phyloP scores from a whole-genome alignment of 2,888 invertebrate genomes.

The Bembecia ichneumoniformis region DNA sequence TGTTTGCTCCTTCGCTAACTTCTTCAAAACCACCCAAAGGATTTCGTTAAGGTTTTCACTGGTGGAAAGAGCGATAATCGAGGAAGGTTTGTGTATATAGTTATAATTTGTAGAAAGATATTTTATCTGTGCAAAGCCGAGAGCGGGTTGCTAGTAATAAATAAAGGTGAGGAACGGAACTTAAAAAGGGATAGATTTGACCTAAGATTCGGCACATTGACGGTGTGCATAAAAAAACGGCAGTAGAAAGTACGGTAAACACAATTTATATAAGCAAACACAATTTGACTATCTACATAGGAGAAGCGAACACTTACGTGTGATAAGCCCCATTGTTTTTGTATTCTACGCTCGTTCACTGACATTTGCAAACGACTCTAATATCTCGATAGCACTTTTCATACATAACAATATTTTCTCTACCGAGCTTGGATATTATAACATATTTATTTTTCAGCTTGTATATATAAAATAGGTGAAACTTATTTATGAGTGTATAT shows the following conservation, averaged over 20 bases:
- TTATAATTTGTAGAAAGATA: too few relatives aligned
- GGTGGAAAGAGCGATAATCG: too few relatives aligned
- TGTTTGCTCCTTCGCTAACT: too few relatives aligned
- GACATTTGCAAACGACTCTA: constrained; percentile 19
- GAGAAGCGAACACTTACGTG: background rate
- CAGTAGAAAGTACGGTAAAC: background rate
- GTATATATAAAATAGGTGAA: background rate
- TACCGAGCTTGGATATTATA: background rate
- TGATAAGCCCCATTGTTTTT: background rate
- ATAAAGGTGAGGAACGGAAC: too few relatives aligned
- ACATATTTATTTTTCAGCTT: background rate
- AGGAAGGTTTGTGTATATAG: too few relatives aligned
- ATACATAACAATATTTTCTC: constrained; percentile 16
- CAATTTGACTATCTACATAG: background rate
- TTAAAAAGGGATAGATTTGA: too few relatives aligned
- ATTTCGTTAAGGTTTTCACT: too few relatives aligned
- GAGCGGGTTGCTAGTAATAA: too few relatives aligned
- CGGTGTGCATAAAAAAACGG: background rate
- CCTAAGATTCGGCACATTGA: too few relatives aligned
- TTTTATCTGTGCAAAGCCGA: too few relatives aligned
- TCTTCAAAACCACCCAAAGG: too few relatives aligned
- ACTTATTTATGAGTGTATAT: background rate
- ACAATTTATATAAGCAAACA: background rate
- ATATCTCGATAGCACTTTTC: constrained; percentile 12
- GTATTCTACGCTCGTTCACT: constrained; percentile 2